A percentile compares a stretch with the other conserved stretches of the same genome.
phyloP scores from a whole-genome alignment of 2,888 invertebrate genomes.

The Plusia festucae region DNA sequence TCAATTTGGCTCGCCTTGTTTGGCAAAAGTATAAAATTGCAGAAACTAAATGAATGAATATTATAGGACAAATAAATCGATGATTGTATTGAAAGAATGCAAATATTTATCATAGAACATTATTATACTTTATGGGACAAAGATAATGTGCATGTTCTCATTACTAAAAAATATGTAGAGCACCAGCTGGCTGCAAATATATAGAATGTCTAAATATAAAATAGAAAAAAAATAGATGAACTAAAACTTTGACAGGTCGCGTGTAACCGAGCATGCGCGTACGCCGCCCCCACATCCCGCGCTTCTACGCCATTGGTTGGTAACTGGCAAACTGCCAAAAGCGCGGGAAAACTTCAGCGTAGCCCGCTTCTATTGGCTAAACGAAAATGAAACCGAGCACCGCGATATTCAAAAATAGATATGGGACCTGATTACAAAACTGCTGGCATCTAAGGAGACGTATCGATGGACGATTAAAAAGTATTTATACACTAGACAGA shows the following conservation, averaged over 20 bases:
- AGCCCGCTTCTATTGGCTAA: conserved; percentile 77
- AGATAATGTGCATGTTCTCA: conserved; percentile 4
- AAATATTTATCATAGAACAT: neutral
- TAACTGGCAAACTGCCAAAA: conserved; percentile 84
- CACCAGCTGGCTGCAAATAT: conserved; percentile 59
- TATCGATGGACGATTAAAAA: conserved; percentile 46
- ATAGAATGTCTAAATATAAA: conserved; percentile 67
- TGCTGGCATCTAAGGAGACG: conserved; percentile 52
- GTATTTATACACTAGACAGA: conserved; percentile 26
- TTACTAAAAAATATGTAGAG: conserved; percentile 37
- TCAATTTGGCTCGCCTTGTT: conserved; percentile 9
- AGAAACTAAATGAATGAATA: neutral
- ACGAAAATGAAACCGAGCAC: conserved; percentile 85
- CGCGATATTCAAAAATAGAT: conserved; percentile 89
- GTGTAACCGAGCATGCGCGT: conserved; percentile 67
- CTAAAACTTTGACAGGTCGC: conserved; percentile 65
- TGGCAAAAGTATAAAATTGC: neutral
- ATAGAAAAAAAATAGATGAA: conserved; percentile 61
- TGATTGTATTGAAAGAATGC: conserved; percentile 6
- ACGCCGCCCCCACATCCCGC: conserved; percentile 75
- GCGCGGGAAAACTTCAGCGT: conserved; percentile 80
- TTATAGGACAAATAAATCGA: neutral
- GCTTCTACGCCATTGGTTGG: conserved; percentile 79
- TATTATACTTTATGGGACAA: neutral
- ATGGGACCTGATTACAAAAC: conserved; percentile 72